These are phyloP conservation scores for Luperina nickerlii DNA, from an alignment of 2,888 invertebrate species.

Conservation along the genomic window DNA sequence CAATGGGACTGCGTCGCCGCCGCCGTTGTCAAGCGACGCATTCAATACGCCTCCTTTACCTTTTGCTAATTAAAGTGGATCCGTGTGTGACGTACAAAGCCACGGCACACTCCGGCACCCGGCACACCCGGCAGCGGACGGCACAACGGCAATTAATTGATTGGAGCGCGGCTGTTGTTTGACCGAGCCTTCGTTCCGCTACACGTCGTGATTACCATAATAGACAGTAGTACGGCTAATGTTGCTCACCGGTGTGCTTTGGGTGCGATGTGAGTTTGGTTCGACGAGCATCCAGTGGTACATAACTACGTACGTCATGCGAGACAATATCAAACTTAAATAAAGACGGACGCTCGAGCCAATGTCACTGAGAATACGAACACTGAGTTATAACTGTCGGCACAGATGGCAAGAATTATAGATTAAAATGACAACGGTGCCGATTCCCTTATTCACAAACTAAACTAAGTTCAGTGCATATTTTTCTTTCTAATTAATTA, in stretches of 20 bases:
- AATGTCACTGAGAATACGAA: background rate
- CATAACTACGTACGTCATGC: background rate
- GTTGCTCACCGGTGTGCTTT: background rate
- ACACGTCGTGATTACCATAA: conserved; percentile 62
- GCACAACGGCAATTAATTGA: conserved; percentile 61
- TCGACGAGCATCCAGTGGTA: too few relatives aligned
- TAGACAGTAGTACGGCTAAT: conserved; percentile 48
- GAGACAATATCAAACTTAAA: background rate
- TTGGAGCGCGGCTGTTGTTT: conserved; percentile 60
- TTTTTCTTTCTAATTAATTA: too few relatives aligned
- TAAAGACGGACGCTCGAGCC: background rate
- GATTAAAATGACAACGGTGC: too few relatives aligned
- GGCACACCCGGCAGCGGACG: conserved; percentile 32
- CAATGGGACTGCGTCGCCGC: background rate
- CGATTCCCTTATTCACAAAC: too few relatives aligned
- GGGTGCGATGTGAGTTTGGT: background rate
- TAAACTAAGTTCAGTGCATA: too few relatives aligned
- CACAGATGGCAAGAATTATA: background rate
- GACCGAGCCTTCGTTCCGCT: conserved; percentile 51
- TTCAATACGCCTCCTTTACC: conserved; percentile 51
- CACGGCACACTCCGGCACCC: conserved; percentile 29
- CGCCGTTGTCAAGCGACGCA: conserved; percentile 16
- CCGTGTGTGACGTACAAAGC: conserved; percentile 26
- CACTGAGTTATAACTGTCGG: background rate
- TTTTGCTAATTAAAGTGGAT: conserved; percentile 52